A percentile compares a stretch with the other conserved stretches of the same genome.
Conservation (phyloP, 2,888 invertebrate genomes). For the Agrilus mali region DNA sequence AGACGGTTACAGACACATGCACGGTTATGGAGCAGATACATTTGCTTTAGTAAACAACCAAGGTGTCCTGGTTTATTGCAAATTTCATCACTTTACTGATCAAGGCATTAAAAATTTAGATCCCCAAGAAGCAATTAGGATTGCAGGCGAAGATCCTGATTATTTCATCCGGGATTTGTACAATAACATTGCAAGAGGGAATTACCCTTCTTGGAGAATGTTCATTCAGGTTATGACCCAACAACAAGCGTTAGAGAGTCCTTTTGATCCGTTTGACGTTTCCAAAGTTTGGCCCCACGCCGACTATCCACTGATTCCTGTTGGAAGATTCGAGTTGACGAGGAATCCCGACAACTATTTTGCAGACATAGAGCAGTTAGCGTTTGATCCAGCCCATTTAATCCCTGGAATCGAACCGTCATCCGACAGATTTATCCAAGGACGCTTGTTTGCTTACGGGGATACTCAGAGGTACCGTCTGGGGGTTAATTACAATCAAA, state of each 20-base stretch:
- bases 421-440: constrained; percentile 87
- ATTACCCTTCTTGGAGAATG: constrained; percentile 68
- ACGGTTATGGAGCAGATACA: constrained; percentile 90
- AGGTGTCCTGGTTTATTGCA: constrained; percentile 62
- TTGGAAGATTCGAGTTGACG: constrained; percentile 76
- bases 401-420: constrained; percentile 88
- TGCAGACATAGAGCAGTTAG: constrained; percentile 85
- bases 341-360: constrained; percentile 88
- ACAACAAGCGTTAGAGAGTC: constrained; percentile 64
- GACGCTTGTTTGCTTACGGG: constrained; percentile 74
- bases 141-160: constrained; percentile 74
- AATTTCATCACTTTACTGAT: constrained; percentile 86
- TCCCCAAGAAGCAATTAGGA: constrained; percentile 51
- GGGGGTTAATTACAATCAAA: constrained; percentile 80
- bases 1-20: constrained; percentile 60
- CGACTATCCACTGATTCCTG: constrained; percentile 78
- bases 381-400: constrained; percentile 79
- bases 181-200: constrained; percentile 67
- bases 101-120: constrained; percentile 77
- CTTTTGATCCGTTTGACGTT: constrained; percentile 85
- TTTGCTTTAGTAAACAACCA: constrained; percentile 76
- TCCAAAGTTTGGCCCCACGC: constrained; percentile 87
- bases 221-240: constrained; percentile 81
- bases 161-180: constrained; percentile 81
- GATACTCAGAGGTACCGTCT: constrained; percentile 87